Base-by-base conservation (phyloP, 2,113 vertebrate species). In the Amblyopsis rosae region DNA sequence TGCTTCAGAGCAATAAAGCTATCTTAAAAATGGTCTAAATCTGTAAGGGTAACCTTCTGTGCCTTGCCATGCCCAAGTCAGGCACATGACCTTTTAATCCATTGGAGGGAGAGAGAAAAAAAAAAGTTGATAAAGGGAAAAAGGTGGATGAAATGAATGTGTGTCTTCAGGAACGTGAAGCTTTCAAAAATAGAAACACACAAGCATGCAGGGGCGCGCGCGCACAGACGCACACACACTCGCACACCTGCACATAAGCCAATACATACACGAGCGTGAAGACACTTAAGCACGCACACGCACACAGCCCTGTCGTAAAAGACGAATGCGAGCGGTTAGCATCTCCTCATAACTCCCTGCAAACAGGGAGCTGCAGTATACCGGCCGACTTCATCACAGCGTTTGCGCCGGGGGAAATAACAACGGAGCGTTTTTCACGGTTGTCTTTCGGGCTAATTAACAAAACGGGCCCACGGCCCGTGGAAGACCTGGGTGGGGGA, bases 401-500 rank as follows among this genome's bases (percentile, higher is more conserved):
- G 79, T 72, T 26, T 82, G 68, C 86, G 83, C 82, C 35, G 65
- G 62, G 81, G 87, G 87, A 87, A 89, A 89, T 91, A 86, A 92
- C 84, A 87, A 79, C 74, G 78, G 76, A 73, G 75, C 46, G 70
- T 71, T 88, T 82, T 76, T 85, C 80, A 77, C 54, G 74, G 77
- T 79, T 79, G 82, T 86, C 85, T 88, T 90, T 85, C 78, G 83
- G 26, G 83, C 87, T 91, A 90, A 91, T 92, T 89, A 91, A 87
- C 89, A 85, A 89, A 87, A 73, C 85, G 87, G 72, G 90, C 83
- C 88, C 76, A 4, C 79, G 82, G 79, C 72, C 81, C 64, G 26
- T 26, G 19, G 19, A 26, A 26, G 19, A 26, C 19, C 19, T 26
- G 62, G 59, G 60, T 54, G 33, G 55, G 56, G n/a, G 15, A 11